Evolutionary conservation across 2,113 vertebrate genomes (phyloP), one percentile per base, ranked within the genome.

Genomic region (Pleuronectes platessa): DNA sequence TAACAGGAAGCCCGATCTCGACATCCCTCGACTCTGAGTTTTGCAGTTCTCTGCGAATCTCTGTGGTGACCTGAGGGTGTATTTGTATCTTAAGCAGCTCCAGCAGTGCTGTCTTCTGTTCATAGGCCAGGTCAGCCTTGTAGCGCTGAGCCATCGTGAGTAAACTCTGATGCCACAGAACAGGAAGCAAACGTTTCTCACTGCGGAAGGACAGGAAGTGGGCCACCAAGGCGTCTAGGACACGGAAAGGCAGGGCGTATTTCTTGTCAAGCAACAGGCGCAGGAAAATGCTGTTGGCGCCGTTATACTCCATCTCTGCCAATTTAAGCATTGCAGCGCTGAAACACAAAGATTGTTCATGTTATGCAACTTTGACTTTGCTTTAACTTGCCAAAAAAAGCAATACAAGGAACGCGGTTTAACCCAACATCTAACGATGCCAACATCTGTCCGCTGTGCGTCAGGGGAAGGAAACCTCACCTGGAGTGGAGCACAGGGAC

Each of bases 271-370:
- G 94, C 83, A 99, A 83, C 59, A 99, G 94, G 0, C 98, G 95
- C 49, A 99, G 95, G 92, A 99, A 99, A 90, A 99, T 97, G 91
- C 98, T 99, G 93, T 96, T 99, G 88, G 98, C 97, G 0, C 98
- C 97, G 0, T 95, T 99, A 89, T 99, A 99, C 40, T 95, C 96
- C 97, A 98, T 98, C 92, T 99, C 98, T 0, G 98, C 97, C 35
- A 99, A 93, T 88, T 99, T 99, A 56, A 99, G 95, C 97, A 99
- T 97, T 23, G 97, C 96, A 0, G 97, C 98, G 0, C 98, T 99
- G 92, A 0, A 0, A 31, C 51, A 27, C 68, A 77, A n/a, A 47
- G 10, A 68, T 7, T 14, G 11, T 11, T 42, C n/a, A 7, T 37
- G 54, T 87, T 81, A 84, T 35, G n/a, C 18, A 83, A 81, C 78